A percentile compares a stretch with the other conserved stretches of the same genome.
phyloP scores from a whole-genome alignment of 2,113 vertebrate genomes.

The Psettodes erumei region DNA sequence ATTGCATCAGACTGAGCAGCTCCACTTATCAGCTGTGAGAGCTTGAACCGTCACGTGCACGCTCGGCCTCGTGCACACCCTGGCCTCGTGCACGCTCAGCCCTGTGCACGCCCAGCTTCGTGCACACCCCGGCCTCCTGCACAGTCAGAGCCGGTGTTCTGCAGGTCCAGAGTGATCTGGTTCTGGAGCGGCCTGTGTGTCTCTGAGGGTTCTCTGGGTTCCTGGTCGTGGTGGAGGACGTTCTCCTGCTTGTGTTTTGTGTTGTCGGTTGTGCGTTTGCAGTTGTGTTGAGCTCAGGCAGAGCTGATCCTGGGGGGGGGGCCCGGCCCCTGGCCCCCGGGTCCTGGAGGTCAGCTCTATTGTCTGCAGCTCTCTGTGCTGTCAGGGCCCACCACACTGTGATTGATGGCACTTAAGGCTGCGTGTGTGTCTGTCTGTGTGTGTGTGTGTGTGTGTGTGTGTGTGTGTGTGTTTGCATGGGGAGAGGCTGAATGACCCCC shows the following conservation, averaged over 20 bases:
- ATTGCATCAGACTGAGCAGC: not conserved
- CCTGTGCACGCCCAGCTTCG: no score
- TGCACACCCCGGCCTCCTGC: no score
- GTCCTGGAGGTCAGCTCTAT: conserved; percentile 11
- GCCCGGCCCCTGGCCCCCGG: no score
- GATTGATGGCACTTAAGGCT: conserved; percentile 24
- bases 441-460: conserved; percentile 15
- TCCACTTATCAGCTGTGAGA: conserved; percentile 11
- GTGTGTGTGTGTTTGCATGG: not conserved
- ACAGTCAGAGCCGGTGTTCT: no score
- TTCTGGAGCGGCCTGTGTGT: no score
- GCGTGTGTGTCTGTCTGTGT: conserved; percentile 8
- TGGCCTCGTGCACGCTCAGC: not conserved
- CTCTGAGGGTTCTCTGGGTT: no score
- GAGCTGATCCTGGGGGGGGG: no score
- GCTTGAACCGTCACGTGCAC: not conserved
- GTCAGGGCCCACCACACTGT: conserved; percentile 3
- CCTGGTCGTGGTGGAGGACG: no score
- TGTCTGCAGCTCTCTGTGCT: conserved; percentile 33
- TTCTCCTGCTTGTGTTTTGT: no score
- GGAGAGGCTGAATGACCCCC: not conserved
- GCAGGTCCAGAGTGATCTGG: no score
- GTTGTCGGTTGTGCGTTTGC: no score
- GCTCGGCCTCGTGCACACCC: not conserved
- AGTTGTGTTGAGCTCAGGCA: no score